These are phyloP conservation scores for Cecropterus lyciades DNA, from an alignment of 1,140 invertebrate species.

Conservation along the genomic window DNA sequence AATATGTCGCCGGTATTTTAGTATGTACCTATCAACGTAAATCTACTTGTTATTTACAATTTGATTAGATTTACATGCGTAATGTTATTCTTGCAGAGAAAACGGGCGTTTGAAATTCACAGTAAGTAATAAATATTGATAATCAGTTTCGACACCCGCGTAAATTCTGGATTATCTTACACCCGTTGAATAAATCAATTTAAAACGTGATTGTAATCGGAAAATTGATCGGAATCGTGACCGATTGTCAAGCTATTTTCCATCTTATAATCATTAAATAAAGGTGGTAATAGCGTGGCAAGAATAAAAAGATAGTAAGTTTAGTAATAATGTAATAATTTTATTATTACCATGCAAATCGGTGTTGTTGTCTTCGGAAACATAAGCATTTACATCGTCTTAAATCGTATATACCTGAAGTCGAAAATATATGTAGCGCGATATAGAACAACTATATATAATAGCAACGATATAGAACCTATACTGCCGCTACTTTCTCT, in stretches of 20 bases:
- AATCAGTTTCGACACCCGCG: constrained; percentile 17
- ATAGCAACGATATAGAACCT: too few species aligned
- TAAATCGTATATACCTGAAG: too few species aligned
- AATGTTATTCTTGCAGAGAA: constrained; percentile 4
- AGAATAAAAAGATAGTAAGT: not conserved
- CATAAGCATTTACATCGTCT: too few species aligned
- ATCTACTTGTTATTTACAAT: constrained; percentile 24
- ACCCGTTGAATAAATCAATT: constrained; percentile 27
- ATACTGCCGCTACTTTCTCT: too few species aligned
- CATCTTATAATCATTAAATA: not conserved
- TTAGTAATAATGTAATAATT: constrained; percentile 18
- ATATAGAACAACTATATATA: too few species aligned
- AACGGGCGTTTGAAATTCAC: constrained; percentile 9
- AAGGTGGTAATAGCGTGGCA: constrained; percentile 2
- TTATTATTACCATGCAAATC: constrained; percentile 19
- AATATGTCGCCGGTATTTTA: not conserved
- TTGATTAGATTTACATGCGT: constrained; percentile 22
- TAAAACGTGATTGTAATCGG: constrained; percentile 20
- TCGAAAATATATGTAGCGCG: too few species aligned
- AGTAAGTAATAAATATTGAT: constrained; percentile 26
- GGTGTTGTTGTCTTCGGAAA: constrained; percentile 6
- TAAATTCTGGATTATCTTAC: constrained; percentile 26
- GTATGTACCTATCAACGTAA: constrained; percentile 10
- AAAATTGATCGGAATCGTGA: constrained; percentile 1
- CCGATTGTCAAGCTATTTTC: not conserved